Base-by-base conservation (phyloP, 1,140 invertebrate species). In the Heliothis subflexa region DNA sequence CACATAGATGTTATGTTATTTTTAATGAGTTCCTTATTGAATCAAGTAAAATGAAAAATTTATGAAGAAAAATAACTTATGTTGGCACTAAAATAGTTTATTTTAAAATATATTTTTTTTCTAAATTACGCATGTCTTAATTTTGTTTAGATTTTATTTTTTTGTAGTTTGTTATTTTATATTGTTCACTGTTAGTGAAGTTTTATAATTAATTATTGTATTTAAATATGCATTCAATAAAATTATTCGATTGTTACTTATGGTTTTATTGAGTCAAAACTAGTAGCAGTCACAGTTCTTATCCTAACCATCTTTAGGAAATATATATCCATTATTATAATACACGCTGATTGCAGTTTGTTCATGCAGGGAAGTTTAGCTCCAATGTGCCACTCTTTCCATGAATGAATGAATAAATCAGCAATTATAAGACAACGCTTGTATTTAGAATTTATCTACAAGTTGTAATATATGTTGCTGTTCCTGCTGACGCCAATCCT, bases 381-480 rank as follows among this genome's bases (percentile, higher is more conserved):
- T 28, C 12, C 40, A 4, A 68, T 7, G 40, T n/a, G n/a, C 18
- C 14, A 5, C 7, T 68, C n/a, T n/a, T n/a, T 47, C 40, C 11
- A 68, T 16, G 1, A 49, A 49, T 55, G 9, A 68, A 40, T n/a
- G n/a, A 50, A 70, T 12, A 14, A 52, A 25, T 12, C 13, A 47
- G 52, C 21, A n/a, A 5, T 28, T 16, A 13, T 9, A 55, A 40
- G 13, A 16, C 13, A 66, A 5, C 11, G 5, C 33, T 50, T 55
- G 49, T 74, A 59, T 74, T 86, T 85, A 99, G 95, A 99, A 99
- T 93, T 99, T 98, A 95, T 99, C 98, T 59, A 99, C 97, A 80
- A 99, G 96, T 91, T 98, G 97, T 78, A 99, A 93, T 89, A 99
- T 98, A 90, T 98, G 97, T 86, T 98, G 97, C 88, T 99, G 98